Conservation (phyloP, 2,888 invertebrate species). For the Eupelmus urozonus region DNA sequence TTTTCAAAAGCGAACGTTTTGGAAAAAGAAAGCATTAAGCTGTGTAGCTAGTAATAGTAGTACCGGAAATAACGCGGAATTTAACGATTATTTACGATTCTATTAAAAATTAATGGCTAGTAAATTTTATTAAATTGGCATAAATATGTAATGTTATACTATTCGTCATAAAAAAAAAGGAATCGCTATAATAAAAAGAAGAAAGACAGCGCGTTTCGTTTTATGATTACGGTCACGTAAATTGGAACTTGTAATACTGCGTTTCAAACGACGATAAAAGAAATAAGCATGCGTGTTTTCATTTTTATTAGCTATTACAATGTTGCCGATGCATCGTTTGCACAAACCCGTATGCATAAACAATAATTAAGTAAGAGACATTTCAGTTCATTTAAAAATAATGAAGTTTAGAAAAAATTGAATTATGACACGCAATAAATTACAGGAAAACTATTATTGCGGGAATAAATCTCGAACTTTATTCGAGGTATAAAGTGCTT, state of each 20-base stretch:
- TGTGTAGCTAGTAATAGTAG: not conserved
- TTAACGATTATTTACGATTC: slow-evolving; percentile 9
- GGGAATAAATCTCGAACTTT: no score
- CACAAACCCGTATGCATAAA: no score
- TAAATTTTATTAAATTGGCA: slow-evolving; percentile 16
- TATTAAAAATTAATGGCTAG: not conserved
- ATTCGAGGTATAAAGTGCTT: no score
- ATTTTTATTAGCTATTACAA: slow-evolving; percentile 2
- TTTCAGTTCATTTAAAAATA: no score
- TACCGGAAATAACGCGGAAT: slow-evolving; percentile 11
- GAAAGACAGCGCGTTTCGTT: slow-evolving; percentile 13
- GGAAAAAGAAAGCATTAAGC: not conserved
- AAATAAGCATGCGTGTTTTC: slow-evolving; percentile 13
- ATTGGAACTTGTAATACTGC: slow-evolving; percentile 9
- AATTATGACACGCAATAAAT: no score
- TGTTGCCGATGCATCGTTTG: not conserved
- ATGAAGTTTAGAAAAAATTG: no score
- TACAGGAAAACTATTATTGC: no score
- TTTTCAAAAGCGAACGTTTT: slow-evolving; percentile 1
- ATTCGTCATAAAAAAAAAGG: slow-evolving; percentile 27
- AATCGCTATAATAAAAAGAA: slow-evolving; percentile 4
- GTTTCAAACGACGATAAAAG: slow-evolving; percentile 9
- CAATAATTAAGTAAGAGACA: no score
- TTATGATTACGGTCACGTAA: slow-evolving; percentile 26
- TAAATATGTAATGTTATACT: slow-evolving; percentile 1